Evolutionary conservation across 2,113 vertebrate species (phyloP).

Genomic region (Pantherophis guttatus): DNA sequence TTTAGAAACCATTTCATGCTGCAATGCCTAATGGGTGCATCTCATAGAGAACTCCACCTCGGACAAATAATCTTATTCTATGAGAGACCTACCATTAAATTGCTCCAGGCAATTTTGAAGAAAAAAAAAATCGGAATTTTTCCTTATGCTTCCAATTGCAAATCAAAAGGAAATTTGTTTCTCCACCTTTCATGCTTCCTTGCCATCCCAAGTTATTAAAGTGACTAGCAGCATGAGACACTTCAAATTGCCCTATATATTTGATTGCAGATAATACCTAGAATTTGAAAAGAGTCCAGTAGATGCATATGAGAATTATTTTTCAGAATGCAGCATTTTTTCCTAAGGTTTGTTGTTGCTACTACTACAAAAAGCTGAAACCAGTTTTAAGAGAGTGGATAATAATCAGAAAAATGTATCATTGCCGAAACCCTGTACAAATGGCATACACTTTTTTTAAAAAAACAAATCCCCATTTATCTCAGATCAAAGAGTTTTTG

Average conservation of each 20-base stretch:
- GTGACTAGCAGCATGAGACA: not conserved
- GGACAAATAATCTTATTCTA: not conserved
- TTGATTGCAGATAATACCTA: not conserved
- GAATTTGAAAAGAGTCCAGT: not conserved
- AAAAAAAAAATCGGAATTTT: not conserved
- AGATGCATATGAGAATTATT: not conserved
- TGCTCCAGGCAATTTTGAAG: not conserved
- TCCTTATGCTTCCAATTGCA: not conserved
- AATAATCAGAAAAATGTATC: not conserved
- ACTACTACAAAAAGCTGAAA: not conserved
- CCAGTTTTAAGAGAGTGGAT: not conserved
- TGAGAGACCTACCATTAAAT: constrained; percentile 15
- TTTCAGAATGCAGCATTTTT: not conserved
- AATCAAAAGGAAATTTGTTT: not conserved
- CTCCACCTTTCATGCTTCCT: not conserved
- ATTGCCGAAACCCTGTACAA: not conserved
- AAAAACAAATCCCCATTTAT: not conserved
- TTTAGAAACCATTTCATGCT: constrained; percentile 26
- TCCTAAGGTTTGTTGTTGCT: not conserved
- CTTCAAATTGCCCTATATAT: not conserved
- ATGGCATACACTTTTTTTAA: not conserved
- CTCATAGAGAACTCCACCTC: not conserved
- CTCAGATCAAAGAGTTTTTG: not conserved
- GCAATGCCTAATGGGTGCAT: constrained; percentile 17
- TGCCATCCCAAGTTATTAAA: not conserved